Percentiles rank a stretch among this genome's conserved stretches.
These are phyloP conservation scores for Polydrusus tereticollis DNA, from an alignment of 2,888 invertebrate species.

Conservation along the genomic window DNA sequence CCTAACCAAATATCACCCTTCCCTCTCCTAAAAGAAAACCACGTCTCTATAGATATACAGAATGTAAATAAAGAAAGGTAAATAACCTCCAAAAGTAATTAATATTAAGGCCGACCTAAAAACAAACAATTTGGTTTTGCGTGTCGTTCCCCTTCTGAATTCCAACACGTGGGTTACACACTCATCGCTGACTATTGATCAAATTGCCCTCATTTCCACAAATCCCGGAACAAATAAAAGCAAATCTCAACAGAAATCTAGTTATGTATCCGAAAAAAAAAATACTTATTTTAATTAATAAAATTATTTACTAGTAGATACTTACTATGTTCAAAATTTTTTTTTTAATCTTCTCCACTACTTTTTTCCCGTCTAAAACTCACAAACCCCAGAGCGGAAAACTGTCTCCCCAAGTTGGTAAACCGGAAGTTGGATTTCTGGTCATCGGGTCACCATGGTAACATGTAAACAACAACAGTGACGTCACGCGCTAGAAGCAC, in stretches of 20 bases:
- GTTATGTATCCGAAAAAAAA: not conserved
- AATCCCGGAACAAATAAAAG: slow-evolving; percentile 18
- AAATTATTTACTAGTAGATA: not conserved
- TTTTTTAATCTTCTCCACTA: not conserved
- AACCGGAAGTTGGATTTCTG: slow-evolving; percentile 50
- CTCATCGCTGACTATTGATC: slow-evolving; percentile 58
- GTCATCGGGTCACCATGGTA: slow-evolving; percentile 55
- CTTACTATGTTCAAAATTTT: not conserved
- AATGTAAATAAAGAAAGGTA: not conserved
- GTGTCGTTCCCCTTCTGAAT: slow-evolving; percentile 7
- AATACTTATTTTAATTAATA: slow-evolving; percentile 4
- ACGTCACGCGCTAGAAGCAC: slow-evolving; percentile 17
- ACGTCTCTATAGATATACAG: too few relatives aligned
- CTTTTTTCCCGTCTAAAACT: not conserved
- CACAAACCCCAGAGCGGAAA: slow-evolving; percentile 33
- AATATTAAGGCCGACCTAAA: not conserved
- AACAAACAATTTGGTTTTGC: slow-evolving; percentile 19
- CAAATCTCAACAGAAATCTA: not conserved
- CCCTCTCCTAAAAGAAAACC: too few relatives aligned
- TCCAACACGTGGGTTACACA: slow-evolving; percentile 51
- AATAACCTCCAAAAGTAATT: not conserved
- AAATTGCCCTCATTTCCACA: slow-evolving; percentile 45
- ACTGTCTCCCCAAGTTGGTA: slow-evolving; percentile 47
- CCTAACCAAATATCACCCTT: too few relatives aligned
- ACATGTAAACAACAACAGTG: slow-evolving; percentile 58